These are phyloP conservation scores for Tamandua tetradactyla DNA, from an alignment of 2,797 vertebrate genomes.

Conservation along the genomic window DNA sequence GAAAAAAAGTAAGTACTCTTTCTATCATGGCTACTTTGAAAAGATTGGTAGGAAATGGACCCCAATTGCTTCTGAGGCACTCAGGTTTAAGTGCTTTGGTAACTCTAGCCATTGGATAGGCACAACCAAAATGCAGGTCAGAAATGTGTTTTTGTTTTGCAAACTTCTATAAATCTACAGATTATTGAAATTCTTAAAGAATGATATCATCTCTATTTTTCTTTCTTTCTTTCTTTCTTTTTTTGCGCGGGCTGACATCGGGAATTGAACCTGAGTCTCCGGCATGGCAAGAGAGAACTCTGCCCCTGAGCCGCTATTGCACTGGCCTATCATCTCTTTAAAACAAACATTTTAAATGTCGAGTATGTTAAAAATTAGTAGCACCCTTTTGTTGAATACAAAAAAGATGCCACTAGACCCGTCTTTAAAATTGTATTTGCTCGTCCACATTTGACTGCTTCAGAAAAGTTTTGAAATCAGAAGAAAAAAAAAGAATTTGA, in stretches of 20 bases:
- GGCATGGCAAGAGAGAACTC: no score
- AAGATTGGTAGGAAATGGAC: not conserved
- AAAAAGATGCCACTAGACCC: not conserved
- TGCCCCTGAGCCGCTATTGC: no score
- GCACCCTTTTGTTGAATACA: not conserved
- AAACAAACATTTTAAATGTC: not conserved
- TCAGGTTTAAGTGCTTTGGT: not conserved
- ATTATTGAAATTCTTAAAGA: slow-evolving; percentile 23
- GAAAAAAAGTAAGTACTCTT: not conserved
- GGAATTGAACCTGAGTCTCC: no score
- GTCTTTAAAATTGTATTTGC: not conserved
- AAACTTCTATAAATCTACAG: not conserved
- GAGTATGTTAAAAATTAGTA: not conserved
- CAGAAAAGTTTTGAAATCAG: not conserved
- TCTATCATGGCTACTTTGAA: not conserved
- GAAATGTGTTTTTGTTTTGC: not conserved
- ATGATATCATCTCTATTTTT: not conserved
- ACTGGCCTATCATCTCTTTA: no score
- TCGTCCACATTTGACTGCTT: slow-evolving; percentile 14
- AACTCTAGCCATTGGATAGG: not conserved
- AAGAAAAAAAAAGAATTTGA: not conserved
- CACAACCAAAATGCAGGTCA: not conserved
- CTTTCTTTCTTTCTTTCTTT: no score
- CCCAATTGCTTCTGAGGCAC: not conserved
- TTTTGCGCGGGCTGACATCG: no score